Base-by-base conservation (phyloP, 1,140 invertebrate genomes). In the Tachypleus tridentatus region DNA sequence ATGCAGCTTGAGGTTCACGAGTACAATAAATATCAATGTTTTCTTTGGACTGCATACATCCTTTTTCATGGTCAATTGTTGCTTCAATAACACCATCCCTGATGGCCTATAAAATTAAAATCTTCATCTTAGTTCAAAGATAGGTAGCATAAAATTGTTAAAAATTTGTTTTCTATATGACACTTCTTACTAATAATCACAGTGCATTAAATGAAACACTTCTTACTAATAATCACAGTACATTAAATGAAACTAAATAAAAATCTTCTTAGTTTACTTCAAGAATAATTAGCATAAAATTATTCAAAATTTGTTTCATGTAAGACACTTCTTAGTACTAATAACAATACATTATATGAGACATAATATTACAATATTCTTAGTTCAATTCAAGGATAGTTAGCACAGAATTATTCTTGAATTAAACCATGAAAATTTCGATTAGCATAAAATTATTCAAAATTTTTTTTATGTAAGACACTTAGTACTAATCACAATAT, bases 11-110 rank as follows among this genome's bases (percentile, higher is more conserved):
- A 0, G 97, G 97, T 76, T 99, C 96, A 61, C 90, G 83, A 4
- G 97, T 99, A 67, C 91, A 93, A 77, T 99, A 99, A 70, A 99
- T 88, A 75, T 99, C 95, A 4, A 88, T 89, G 57, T 91, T 93
- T 76, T 98, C 95, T 75, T 96, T 97, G 72, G 94, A 97, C 67
- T 95, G 87, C 86, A 99, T 96, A 73, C 91, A 98, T 11, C 93
- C 92, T 69, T 89, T 87, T 75, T 95, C 92, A 66, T 96, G 91
- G 79, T 98, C 92, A 67, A 99, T 83, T 1, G 86, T 93, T 1
- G 97, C 97, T 77, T 99, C 95, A 76, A 99, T 98, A 3, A 98
- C 96, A 60, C 95, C 93, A 81, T 99, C 97, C 60, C 94, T 81
- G 64, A 99, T 99, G n/a, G 97, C 96, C 80, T 83, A 69, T 5